These are phyloP conservation scores for Pristionchus mayeri DNA, from an alignment of 2,888 invertebrate species.

Conservation along the genomic window DNA sequence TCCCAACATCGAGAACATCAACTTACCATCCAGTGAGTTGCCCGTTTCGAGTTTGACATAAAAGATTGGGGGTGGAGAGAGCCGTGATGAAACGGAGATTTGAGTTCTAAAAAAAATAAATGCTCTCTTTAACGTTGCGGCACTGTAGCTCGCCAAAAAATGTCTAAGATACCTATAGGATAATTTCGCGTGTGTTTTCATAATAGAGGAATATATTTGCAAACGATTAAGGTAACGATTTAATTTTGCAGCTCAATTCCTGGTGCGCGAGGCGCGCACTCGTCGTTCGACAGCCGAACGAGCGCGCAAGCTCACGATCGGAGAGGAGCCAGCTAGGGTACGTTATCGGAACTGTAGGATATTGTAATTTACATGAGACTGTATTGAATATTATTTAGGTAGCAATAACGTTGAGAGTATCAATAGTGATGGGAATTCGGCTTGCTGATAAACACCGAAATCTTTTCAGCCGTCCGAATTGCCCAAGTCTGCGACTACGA, in stretches of 20 bases:
- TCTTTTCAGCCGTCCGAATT: slow-evolving; percentile 42
- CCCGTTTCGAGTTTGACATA: slow-evolving; percentile 16
- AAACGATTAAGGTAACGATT: neutral
- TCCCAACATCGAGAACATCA: slow-evolving; percentile 66
- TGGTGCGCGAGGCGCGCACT: slow-evolving; percentile 55
- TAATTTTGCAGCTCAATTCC: slow-evolving; percentile 53
- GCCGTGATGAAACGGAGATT: too few species aligned
- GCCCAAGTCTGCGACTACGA: slow-evolving; percentile 65
- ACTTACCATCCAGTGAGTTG: slow-evolving; percentile 70
- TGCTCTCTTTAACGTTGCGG: neutral
- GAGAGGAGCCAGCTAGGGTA: slow-evolving; percentile 36
- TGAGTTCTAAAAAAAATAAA: neutral
- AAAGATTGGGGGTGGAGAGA: too few species aligned
- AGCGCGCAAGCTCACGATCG: neutral
- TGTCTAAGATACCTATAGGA: neutral
- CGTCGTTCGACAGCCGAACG: slow-evolving; percentile 54
- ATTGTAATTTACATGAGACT: neutral
- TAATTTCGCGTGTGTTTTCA: neutral
- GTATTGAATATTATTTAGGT: too few species aligned
- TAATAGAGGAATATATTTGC: neutral
- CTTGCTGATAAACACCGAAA: neutral
- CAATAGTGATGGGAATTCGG: too few species aligned
- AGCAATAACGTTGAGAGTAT: too few species aligned
- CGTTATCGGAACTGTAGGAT: neutral
- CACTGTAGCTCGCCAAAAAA: neutral